Evolutionary conservation across 2,797 vertebrate species (phyloP).

Genomic region (Saxicola maurus): DNA sequence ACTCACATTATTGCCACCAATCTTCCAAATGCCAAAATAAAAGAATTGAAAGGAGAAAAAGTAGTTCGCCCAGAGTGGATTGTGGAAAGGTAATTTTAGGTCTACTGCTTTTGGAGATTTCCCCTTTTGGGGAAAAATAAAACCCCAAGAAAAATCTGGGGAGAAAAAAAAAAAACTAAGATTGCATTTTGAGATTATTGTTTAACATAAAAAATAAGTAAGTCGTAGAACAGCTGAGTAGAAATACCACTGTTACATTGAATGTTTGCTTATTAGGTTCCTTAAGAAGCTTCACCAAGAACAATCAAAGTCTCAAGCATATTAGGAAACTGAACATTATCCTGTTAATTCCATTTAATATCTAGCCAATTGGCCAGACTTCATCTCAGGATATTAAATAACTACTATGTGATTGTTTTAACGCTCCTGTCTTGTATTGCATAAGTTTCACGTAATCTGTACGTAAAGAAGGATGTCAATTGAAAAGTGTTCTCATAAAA

Average conservation of each 20-base stretch:
- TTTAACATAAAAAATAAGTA: background rate
- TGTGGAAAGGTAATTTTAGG: constrained; percentile 85
- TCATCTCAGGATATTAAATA: background rate
- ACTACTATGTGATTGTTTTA: background rate
- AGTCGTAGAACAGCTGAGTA: background rate
- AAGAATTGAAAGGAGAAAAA: constrained; percentile 90
- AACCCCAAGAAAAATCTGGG: background rate
- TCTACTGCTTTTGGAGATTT: background rate
- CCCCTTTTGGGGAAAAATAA: background rate
- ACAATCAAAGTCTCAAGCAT: background rate
- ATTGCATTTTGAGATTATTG: background rate
- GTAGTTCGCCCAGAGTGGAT: constrained; percentile 95
- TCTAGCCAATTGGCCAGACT: background rate
- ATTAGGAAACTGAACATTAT: background rate
- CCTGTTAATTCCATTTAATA: background rate
- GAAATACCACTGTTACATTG: background rate
- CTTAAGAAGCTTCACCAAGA: background rate
- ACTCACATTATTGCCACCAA: constrained; percentile 96
- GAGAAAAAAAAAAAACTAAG: background rate
- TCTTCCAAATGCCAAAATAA: constrained; percentile 92
- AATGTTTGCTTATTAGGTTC: background rate
- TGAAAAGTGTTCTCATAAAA: background rate
- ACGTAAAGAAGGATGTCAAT: background rate
- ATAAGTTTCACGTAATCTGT: background rate
- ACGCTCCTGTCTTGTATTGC: background rate